These are phyloP conservation scores for Plumapathes pennacea DNA, from an alignment of 92 coral and sea anemone species.

Conservation along the genomic window DNA sequence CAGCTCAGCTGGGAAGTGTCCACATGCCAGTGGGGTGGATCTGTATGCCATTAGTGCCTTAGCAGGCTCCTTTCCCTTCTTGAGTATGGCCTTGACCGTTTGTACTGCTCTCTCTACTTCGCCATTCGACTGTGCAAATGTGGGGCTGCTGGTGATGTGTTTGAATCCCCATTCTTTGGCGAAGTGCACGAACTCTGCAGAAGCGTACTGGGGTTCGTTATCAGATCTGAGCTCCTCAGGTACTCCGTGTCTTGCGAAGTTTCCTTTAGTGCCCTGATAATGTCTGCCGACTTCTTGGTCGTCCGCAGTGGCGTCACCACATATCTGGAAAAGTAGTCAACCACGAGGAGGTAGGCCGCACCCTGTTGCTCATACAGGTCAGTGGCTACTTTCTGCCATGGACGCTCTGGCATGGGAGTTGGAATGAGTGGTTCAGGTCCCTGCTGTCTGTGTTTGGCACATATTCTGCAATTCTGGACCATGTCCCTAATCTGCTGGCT, in stretches of 20 bases:
- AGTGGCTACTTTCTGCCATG: conserved; percentile 13
- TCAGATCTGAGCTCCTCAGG: conserved; percentile 27
- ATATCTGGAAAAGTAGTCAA: conserved; percentile 19
- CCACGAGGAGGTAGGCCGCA: conserved; percentile 2
- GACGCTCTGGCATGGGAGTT: conserved; percentile 17
- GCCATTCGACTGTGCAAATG: conserved; percentile 24
- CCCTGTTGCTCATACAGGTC: conserved; percentile 9
- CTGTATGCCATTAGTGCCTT: conserved; percentile 33
- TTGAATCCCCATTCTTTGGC: conserved; percentile 42
- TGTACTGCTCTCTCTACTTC: conserved; percentile 36
- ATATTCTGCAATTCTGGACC: too few relatives aligned
- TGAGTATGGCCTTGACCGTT: conserved; percentile 20
- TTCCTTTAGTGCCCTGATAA: conserved; percentile 11
- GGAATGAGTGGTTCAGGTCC: conserved; percentile 9
- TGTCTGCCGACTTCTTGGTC: conserved; percentile 3
- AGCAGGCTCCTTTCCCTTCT: conserved; percentile 23
- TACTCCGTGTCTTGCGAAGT: conserved; percentile 31
- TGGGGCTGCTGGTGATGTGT: conserved; percentile 27
- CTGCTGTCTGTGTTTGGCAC: conserved; percentile 3
- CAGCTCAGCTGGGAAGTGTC: background rate
- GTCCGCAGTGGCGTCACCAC: conserved; percentile 20
- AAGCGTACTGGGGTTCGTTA: conserved; percentile 14
- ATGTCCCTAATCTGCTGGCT: too few relatives aligned
- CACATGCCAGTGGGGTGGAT: conserved; percentile 24
- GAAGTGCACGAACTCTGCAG: conserved; percentile 27